Evolutionary conservation across 2,113 vertebrate species (phyloP).

Genomic region (Columba janthina): DNA sequence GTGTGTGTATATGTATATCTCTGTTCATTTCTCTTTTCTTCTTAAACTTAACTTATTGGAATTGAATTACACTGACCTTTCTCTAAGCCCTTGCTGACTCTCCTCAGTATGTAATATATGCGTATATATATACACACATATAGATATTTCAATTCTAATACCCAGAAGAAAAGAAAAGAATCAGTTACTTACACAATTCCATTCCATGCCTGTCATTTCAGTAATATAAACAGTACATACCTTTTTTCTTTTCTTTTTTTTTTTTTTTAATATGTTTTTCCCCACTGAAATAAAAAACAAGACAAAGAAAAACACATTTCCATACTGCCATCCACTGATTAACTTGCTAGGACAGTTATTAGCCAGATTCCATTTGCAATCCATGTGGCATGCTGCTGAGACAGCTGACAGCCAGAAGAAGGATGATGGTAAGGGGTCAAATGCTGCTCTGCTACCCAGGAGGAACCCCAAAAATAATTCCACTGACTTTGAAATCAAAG

Average conservation of each 20-base stretch:
- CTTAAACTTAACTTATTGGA: background rate
- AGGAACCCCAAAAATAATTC: background rate
- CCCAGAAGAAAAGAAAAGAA: background rate
- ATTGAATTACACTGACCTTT: constrained; percentile 38
- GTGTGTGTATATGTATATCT: background rate
- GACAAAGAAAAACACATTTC: background rate
- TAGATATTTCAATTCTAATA: constrained; percentile 4
- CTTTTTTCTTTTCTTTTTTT: background rate
- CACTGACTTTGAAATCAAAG: background rate
- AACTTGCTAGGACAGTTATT: background rate
- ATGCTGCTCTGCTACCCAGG: background rate
- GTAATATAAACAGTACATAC: background rate
- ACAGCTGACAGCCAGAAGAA: constrained; percentile 28
- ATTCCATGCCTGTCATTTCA: background rate
- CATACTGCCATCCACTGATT: constrained; percentile 42
- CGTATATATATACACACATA: background rate
- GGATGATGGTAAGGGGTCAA: constrained; percentile 5
- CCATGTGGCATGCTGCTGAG: background rate
- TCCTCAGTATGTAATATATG: background rate
- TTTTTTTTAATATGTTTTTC: too few species aligned
- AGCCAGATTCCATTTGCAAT: constrained; percentile 5
- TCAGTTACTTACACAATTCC: background rate
- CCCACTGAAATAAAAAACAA: background rate
- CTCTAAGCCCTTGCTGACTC: background rate
- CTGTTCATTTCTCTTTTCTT: background rate